Conservation (phyloP, 2,113 vertebrate species). For the Alosa alosa region DNA sequence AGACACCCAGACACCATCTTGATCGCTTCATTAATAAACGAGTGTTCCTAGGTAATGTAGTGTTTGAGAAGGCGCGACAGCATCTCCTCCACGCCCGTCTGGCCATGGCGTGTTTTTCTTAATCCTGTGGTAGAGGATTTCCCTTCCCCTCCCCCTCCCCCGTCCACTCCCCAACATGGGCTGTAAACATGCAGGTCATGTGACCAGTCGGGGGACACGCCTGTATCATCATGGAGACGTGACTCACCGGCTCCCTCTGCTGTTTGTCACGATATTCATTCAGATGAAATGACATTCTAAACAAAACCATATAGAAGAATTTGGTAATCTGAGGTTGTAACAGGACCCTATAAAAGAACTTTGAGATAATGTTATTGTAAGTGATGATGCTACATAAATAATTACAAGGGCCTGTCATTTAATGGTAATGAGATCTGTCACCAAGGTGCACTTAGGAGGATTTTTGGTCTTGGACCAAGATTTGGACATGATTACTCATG, state of each 20-base stretch:
- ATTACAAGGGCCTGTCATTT: no score
- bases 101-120: background rate
- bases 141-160: background rate
- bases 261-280: constrained; percentile 35
- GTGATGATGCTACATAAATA: no score
- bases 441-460: no score
- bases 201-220: constrained; percentile 38
- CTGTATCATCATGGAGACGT: background rate
- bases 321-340: no score
- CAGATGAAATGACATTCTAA: no score
- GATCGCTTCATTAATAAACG: background rate
- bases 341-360: no score
- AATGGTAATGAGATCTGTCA: no score
- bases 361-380: no score
- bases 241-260: constrained; percentile 58
- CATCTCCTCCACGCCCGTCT: background rate
- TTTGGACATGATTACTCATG: background rate
- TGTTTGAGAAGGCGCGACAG: background rate
- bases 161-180: constrained; percentile 26
- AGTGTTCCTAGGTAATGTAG: background rate
- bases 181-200: constrained; percentile 50
- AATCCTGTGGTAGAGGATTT: constrained; percentile 41
- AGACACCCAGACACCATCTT: background rate
- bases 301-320: no score
- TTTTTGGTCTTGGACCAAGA: background rate